Evolutionary conservation across 1,140 invertebrate genomes (phyloP), one percentile per base, ranked within the genome.

Genomic region (Drosophila jambulina): DNA sequence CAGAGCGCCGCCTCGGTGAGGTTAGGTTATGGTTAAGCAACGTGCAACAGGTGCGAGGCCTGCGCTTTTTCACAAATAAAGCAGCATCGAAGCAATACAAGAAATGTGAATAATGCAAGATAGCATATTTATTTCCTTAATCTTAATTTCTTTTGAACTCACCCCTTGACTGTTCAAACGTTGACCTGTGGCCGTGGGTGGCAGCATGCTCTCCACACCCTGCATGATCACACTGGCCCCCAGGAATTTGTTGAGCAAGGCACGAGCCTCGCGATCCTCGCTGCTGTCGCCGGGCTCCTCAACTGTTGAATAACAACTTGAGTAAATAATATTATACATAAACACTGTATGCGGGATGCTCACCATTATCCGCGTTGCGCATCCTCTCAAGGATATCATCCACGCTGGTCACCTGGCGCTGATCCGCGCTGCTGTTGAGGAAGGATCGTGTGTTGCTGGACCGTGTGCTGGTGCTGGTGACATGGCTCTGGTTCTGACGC

Each of bases 201-300:
- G 91, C 48, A 92, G 43, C 75, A 91, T 83, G 59, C 79, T 82
- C 60, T 93, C 92, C 32, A 93, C 90, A 6, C 92, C 96, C 56
- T 95, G 95, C 93, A 97, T 95, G 21, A 96, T 94, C 60, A 96
- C 95, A 75, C 96, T 96, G 57, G 96, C 96, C 45, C 96, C 96
- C 27, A 97, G 93, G 93, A 96, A 96, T 93, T 96, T 96, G 93
- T 97, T 97, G 27, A 97, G 94, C 69, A 97, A 93, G 60, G 95
- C 95, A 43, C 95, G 94, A 13, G 96, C 96, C 90, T 96, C 95
- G n/a, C 94, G 91, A 92, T 96, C 96, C 86, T 96, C 95, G 45
- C 75, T 91, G 3, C 92, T 94, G 85, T 96, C 95, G 9, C 95
- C 95, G 38, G 94, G 94, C 65, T 95, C 93, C 45, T 93, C 93